These are phyloP conservation scores for Tauraco hartlaubi DNA, from an alignment of 2,797 vertebrate species.

Conservation along the genomic window DNA sequence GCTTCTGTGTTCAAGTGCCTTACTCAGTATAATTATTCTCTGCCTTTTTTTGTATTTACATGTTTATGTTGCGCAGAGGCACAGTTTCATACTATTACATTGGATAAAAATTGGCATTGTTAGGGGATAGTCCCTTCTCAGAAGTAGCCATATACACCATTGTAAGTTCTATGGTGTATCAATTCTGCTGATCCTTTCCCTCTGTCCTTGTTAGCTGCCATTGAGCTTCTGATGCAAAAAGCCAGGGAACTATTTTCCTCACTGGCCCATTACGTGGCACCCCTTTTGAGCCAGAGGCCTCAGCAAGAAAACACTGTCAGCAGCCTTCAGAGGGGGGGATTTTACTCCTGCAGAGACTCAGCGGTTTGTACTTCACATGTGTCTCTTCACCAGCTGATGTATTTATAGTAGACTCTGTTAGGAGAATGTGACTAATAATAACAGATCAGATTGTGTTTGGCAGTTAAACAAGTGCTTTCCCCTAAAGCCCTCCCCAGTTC, in stretches of 20 bases:
- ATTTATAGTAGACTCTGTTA: conserved; percentile 35
- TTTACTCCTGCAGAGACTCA: background rate
- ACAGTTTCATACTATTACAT: background rate
- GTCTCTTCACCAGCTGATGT: background rate
- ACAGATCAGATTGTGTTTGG: conserved; percentile 9
- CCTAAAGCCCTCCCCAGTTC: background rate
- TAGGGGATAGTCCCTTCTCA: background rate
- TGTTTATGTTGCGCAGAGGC: background rate
- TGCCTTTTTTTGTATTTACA: background rate
- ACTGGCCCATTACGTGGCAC: background rate
- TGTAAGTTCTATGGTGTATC: background rate
- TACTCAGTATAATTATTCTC: background rate
- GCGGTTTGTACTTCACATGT: background rate
- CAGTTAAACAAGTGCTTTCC: conserved; percentile 2
- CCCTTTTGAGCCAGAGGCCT: background rate
- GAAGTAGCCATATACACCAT: background rate
- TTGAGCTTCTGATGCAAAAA: background rate
- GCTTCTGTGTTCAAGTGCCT: background rate
- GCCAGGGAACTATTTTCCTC: background rate
- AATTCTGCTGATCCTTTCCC: background rate
- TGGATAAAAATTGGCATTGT: background rate
- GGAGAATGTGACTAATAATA: background rate
- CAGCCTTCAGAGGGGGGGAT: background rate
- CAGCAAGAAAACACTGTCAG: background rate
- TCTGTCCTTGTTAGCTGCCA: background rate